phyloP scores from a whole-genome alignment of 2,797 vertebrate species.

The Okamejei kenojei region DNA sequence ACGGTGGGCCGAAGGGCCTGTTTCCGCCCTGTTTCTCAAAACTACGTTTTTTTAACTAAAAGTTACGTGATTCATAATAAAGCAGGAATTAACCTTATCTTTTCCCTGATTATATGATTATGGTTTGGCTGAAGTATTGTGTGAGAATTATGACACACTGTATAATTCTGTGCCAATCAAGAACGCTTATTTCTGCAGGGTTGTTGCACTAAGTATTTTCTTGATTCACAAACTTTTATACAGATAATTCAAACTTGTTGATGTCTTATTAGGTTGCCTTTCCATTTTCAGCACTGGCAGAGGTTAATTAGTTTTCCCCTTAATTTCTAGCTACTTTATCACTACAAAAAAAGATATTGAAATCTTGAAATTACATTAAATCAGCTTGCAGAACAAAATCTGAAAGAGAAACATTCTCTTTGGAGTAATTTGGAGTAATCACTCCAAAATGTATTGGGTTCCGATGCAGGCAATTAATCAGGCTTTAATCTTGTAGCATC shows the following conservation, averaged over 20 bases:
- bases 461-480: too few relatives aligned
- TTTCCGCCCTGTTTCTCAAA: too few relatives aligned
- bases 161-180: not conserved
- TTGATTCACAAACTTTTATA: not conserved
- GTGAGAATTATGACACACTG: not conserved
- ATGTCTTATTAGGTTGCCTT: not conserved
- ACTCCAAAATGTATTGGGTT: not conserved
- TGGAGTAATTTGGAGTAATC: not conserved
- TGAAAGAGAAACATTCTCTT: not conserved
- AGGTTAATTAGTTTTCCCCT: not conserved
- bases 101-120: not conserved
- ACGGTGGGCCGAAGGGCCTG: too few relatives aligned
- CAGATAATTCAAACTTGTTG: not conserved
- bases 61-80: not conserved
- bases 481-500: too few relatives aligned
- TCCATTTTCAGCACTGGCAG: not conserved
- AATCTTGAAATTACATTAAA: not conserved
- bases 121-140: too few relatives aligned
- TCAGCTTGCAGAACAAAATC: not conserved
- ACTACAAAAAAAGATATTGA: not conserved
- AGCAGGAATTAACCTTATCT: not conserved
- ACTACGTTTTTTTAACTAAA: too few relatives aligned
- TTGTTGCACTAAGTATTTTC: not conserved
- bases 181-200: not conserved
- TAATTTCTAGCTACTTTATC: not conserved